A percentile compares a stretch with the other conserved stretches of the same genome.
phyloP scores from a whole-genome alignment of 2,888 invertebrate species.

The Patella pellucida region DNA sequence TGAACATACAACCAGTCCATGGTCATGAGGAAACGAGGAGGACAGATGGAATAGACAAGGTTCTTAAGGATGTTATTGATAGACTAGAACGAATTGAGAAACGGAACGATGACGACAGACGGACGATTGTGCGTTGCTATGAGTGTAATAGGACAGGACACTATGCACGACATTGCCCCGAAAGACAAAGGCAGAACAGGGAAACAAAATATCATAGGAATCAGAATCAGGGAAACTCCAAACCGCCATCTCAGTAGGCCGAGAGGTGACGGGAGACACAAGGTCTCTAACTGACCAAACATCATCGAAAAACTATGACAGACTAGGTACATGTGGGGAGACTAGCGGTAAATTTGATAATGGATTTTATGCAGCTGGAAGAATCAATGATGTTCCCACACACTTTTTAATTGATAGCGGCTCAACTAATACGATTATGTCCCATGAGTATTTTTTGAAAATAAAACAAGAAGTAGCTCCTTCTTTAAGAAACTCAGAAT shows the following conservation, averaged over 20 bases:
- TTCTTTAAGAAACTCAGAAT: not conserved
- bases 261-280: not conserved
- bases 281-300: not conserved
- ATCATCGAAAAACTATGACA: not conserved
- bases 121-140: not conserved
- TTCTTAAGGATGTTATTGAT: not conserved
- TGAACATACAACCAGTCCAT: not conserved
- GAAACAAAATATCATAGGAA: not conserved
- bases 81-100: not conserved
- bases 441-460: not conserved
- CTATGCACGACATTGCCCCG: not conserved
- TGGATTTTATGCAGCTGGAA: not conserved
- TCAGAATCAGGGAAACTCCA: too few species aligned
- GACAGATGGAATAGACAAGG: not conserved
- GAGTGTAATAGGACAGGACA: not conserved
- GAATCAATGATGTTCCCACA: not conserved
- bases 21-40: too few species aligned
- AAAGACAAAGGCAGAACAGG: not conserved
- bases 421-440: not conserved
- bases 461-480: not conserved
- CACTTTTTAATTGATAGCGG: slow-evolving; percentile 10
- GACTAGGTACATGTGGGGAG: not conserved
- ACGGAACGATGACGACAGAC: not conserved
- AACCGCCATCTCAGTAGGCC: too few species aligned
- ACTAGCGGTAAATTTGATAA: slow-evolving; percentile 3